phyloP scores from a whole-genome alignment of 1,140 invertebrate species.

The Vollenhovia emeryi region DNA sequence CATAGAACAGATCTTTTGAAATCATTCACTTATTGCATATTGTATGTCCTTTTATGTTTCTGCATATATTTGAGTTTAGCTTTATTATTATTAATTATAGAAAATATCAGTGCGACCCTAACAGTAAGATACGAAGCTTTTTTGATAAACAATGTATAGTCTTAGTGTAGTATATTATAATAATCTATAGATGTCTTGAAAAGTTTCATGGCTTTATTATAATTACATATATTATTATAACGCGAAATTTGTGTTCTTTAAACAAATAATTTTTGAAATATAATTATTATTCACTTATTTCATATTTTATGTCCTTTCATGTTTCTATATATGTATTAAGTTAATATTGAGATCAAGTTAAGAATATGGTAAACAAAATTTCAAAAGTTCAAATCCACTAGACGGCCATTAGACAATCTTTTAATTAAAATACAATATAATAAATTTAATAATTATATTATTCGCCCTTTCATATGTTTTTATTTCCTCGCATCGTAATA shows the following conservation, averaged over 20 bases:
- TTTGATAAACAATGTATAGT: neutral
- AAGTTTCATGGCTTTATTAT: neutral
- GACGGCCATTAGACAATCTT: no score
- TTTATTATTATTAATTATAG: neutral
- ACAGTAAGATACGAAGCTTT: neutral
- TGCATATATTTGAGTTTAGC: no score
- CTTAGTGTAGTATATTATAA: no score
- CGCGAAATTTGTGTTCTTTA: neutral
- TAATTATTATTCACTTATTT: neutral
- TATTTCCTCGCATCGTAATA: neutral
- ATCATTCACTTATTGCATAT: no score
- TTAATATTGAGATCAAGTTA: neutral
- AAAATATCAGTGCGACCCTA: neutral
- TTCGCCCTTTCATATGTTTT: neutral
- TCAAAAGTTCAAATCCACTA: no score
- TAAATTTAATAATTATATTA: neutral
- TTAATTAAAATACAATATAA: no score
- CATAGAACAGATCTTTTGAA: no score
- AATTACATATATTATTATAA: neutral
- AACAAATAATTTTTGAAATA: neutral
- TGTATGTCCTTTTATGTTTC: no score
- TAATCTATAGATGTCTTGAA: no score
- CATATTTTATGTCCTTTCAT: neutral
- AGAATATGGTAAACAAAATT: neutral
- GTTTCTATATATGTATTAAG: neutral